Evolutionary conservation across 2,113 vertebrate species (phyloP).

Genomic region (Myotis davidii): DNA sequence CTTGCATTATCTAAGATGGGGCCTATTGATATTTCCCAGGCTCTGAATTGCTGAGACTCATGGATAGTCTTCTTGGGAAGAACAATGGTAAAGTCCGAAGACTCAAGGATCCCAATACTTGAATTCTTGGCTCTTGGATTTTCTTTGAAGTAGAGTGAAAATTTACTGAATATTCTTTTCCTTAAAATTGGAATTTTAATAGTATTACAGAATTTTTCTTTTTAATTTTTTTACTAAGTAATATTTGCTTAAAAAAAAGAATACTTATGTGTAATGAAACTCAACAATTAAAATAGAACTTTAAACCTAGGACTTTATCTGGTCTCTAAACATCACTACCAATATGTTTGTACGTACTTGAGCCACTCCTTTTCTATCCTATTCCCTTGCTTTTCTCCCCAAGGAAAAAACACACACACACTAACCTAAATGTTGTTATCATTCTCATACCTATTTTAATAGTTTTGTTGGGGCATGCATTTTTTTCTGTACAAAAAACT

Average conservation of each 20-base stretch:
- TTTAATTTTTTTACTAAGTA: background rate
- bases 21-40: background rate
- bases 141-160: constrained; percentile 25
- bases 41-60: background rate
- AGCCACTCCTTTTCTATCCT: background rate
- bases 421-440: background rate
- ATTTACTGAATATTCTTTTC: background rate
- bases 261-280: background rate
- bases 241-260: background rate
- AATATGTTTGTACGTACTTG: background rate
- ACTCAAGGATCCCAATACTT: background rate
- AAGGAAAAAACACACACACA: background rate
- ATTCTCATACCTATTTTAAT: background rate
- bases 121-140: background rate
- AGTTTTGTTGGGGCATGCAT: background rate
- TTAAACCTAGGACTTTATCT: background rate
- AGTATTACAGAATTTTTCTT: background rate
- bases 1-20: background rate
- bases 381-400: background rate
- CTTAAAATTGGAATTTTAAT: background rate
- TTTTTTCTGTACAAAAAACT: background rate
- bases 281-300: background rate
- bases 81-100: background rate
- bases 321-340: background rate
- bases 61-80: background rate